Base-by-base conservation (phyloP, 2,797 vertebrate genomes). In the Siniperca undulata region DNA sequence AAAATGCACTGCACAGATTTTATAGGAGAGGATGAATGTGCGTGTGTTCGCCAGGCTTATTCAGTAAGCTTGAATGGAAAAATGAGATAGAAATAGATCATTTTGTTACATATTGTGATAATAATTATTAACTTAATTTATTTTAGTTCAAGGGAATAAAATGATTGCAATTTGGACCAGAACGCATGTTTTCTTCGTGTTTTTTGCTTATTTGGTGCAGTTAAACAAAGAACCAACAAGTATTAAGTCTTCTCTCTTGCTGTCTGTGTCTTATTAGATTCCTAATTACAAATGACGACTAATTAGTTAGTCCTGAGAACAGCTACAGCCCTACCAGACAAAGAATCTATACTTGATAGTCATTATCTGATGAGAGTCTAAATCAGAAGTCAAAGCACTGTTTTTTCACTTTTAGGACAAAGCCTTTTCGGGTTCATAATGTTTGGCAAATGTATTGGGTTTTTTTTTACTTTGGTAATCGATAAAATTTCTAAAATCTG, bases 1-100 rank as follows among this genome's bases (percentile, higher is more conserved):
- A 80, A 73, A 56, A 22, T 36, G 19, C 6, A 81, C 30, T 81
- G 50, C 80, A 78, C 12, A 34, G 1, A 55, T 59, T 50, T 14
- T 7, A 30, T 30, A 22, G 1, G 3, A 44, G 19, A n/a, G 30
- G 40, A 40, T 59, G 6, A 64, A 53, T 46, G 13, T 22, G 30
- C 61, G 30, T 40, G 3, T 38, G 53, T 53, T 12, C 19, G 71
- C 5, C 6, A 20, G 36, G 46, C 10, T 65, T 56, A 16, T 68
- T 77, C 24, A 11, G 5, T 36, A 24, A 42, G 3, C 16, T 36
- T 42, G 4, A 82, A 48, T 3, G 16, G 16, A 42, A 62, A 56
- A 24, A 53, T 7, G 4, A 1, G 7, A 70, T 44, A 61, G 36
- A 61, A 55, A 53, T 53, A 14, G 5, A 36, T 16, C 11, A 42